These are phyloP conservation scores for Brachionichthys hirsutus DNA, from an alignment of 2,113 vertebrate species.

Conservation along the genomic window DNA sequence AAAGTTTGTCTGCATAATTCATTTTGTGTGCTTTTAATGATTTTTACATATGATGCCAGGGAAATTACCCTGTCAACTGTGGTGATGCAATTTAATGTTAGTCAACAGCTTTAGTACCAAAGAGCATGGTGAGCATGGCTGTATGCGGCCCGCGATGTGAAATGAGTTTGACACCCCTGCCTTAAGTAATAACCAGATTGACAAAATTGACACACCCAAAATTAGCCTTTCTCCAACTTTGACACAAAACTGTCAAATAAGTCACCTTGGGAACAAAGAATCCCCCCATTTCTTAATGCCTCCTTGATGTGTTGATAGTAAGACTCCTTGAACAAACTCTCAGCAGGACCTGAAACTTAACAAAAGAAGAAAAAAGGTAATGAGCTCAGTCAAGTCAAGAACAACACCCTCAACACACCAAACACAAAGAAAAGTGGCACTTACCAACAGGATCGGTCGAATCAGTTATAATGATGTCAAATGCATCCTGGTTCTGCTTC, in stretches of 20 bases:
- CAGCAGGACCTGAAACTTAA: constrained; percentile 85
- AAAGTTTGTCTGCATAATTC: no score
- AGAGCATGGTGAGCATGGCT: no score
- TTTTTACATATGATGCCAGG: no score
- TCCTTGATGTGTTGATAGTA: constrained; percentile 98
- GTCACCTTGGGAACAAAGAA: constrained; percentile 96
- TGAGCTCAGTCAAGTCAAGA: background rate
- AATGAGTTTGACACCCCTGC: no score
- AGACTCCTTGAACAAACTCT: constrained; percentile 97
- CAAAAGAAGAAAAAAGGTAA: background rate
- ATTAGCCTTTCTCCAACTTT: background rate
- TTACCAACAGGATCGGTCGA: constrained; percentile 97
- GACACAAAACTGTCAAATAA: background rate
- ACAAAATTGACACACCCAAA: no score
- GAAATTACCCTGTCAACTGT: no score
- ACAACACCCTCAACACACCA: no score
- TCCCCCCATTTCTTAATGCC: constrained; percentile 87
- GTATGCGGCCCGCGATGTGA: no score
- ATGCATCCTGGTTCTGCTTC: constrained; percentile 97
- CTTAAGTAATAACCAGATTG: background rate
- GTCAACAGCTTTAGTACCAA: no score
- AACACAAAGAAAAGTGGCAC: constrained; percentile 27
- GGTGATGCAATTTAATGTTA: no score
- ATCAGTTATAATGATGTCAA: constrained; percentile 97
- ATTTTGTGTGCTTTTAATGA: no score